phyloP scores from a whole-genome alignment of 2,797 vertebrate genomes.

The Chaenodraco wilsoni region DNA sequence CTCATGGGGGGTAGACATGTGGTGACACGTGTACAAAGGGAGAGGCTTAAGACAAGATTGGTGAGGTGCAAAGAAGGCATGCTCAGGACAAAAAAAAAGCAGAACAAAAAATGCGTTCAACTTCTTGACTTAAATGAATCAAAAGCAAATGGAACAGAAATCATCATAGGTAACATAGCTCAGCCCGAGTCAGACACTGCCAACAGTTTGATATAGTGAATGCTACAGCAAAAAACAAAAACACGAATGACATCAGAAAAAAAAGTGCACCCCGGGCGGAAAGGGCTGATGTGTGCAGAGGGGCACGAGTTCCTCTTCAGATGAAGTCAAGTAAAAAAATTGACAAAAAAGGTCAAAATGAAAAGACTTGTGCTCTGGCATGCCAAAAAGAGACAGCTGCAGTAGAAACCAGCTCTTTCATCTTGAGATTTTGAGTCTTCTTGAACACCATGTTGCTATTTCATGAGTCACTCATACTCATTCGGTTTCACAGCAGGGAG shows the following conservation, averaged over 20 bases:
- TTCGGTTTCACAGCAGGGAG: conserved; percentile 61
- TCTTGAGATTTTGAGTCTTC: conserved; percentile 85
- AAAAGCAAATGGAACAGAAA: conserved; percentile 82
- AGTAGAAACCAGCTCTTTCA: conserved; percentile 99
- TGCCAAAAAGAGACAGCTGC: conserved; percentile 88
- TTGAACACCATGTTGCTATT: conserved; percentile 47
- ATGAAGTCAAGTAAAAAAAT: conserved; percentile 77
- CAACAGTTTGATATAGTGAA: conserved; percentile 83
- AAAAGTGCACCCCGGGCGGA: conserved; percentile 77
- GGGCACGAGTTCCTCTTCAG: conserved; percentile 83
- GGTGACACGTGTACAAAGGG: conserved; percentile 81
- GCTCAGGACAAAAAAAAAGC: conserved; percentile 85
- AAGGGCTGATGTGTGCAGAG: conserved; percentile 73
- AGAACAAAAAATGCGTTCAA: conserved; percentile 75
- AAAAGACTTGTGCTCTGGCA: conserved; percentile 83
- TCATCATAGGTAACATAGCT: conserved; percentile 85
- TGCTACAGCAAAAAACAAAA: conserved; percentile 61
- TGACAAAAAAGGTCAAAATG: conserved; percentile 68
- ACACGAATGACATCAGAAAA: conserved; percentile 74
- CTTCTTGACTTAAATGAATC: conserved; percentile 73
- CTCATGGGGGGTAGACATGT: conserved; percentile 77
- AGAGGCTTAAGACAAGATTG: conserved; percentile 91
- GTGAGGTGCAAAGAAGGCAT: conserved; percentile 96
- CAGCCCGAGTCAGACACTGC: conserved; percentile 88
- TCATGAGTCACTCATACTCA: conserved; percentile 47